phyloP scores from a whole-genome alignment of 2,797 vertebrate species.

The Tiaroga cobitis region DNA sequence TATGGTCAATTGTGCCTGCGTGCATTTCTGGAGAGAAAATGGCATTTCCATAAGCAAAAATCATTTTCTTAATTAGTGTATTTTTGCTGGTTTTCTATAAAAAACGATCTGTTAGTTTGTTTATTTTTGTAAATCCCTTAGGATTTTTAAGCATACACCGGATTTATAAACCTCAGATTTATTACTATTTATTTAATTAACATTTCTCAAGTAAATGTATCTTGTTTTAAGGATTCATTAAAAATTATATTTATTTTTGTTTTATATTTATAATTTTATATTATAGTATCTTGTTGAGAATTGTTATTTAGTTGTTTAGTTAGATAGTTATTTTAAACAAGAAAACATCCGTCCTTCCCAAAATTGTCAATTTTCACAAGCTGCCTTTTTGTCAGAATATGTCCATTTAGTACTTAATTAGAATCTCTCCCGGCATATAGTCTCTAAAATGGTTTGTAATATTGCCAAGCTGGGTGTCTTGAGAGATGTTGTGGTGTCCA shows the following conservation, averaged over 20 bases:
- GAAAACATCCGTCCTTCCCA: no score
- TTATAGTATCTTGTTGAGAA: no score
- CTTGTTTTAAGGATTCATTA: neutral
- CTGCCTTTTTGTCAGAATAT: neutral
- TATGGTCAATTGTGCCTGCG: neutral
- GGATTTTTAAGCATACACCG: neutral
- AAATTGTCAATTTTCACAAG: no score
- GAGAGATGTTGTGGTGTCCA: conserved; percentile 37
- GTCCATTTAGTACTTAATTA: neutral
- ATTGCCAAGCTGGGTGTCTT: conserved; percentile 16
- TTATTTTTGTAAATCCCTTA: neutral
- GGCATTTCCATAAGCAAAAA: neutral
- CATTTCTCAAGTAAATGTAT: neutral
- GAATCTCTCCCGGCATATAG: conserved; percentile 7
- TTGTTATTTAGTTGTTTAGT: neutral
- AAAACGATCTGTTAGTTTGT: neutral
- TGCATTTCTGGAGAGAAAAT: conserved; percentile 20
- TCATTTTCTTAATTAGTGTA: neutral
- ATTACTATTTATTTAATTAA: neutral
- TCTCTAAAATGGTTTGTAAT: conserved; percentile 38
- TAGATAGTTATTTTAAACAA: neutral
- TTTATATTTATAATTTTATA: neutral
- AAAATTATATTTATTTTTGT: neutral
- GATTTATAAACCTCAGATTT: neutral
- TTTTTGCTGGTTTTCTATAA: neutral